A percentile compares a stretch with the other conserved stretches of the same genome.
phyloP scores from a whole-genome alignment of 2,888 invertebrate genomes.

The Pherbina coryleti region DNA sequence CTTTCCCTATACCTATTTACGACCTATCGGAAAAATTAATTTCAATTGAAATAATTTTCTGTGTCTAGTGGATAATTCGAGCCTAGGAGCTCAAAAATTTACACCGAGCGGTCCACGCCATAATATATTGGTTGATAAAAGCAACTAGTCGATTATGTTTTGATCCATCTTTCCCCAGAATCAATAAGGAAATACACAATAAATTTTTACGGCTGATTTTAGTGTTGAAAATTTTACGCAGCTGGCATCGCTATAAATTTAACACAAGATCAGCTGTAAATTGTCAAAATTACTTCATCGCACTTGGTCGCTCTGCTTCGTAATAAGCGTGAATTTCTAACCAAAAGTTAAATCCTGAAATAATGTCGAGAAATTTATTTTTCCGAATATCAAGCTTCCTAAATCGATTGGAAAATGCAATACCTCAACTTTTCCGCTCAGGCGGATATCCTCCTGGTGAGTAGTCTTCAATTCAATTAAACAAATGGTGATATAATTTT shows the following conservation, averaged over 20 bases:
- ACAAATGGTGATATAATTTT: background rate
- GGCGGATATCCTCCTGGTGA: slow-evolving; percentile 72
- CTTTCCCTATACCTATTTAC: no score
- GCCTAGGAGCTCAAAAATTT: no score
- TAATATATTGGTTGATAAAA: no score
- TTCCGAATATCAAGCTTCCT: slow-evolving; percentile 67
- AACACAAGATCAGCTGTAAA: background rate
- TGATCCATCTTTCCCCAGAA: no score
- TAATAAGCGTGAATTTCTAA: background rate
- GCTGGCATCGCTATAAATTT: background rate
- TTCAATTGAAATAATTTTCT: no score
- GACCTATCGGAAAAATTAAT: no score
- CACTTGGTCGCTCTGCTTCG: background rate
- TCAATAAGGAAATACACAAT: no score
- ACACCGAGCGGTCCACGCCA: no score
- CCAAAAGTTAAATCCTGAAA: slow-evolving; percentile 28
- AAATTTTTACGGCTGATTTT: no score
- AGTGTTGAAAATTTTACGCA: background rate
- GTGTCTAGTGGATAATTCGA: no score
- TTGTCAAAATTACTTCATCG: background rate
- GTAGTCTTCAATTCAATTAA: background rate
- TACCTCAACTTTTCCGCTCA: slow-evolving; percentile 61
- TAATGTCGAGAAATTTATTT: slow-evolving; percentile 62
- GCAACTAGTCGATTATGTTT: no score
- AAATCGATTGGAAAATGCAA: slow-evolving; percentile 67